A percentile compares a stretch with the other conserved stretches of the same genome.
Conservation (phyloP, 2,113 vertebrate species). For the Miniopterus natalensis region DNA sequence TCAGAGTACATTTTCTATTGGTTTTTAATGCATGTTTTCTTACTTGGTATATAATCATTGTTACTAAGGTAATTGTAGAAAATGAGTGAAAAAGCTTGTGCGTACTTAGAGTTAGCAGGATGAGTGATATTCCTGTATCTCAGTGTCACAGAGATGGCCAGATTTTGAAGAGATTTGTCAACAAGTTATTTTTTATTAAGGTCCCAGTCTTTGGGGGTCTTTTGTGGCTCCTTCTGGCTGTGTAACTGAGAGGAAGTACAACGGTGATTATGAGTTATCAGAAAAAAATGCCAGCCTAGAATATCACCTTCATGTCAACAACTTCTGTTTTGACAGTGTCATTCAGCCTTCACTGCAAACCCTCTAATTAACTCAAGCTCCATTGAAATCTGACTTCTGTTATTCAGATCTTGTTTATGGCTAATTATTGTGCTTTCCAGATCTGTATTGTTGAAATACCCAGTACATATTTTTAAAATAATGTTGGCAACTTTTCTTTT, state of each 20-base stretch:
- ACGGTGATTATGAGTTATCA: background rate
- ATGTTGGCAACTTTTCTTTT: background rate
- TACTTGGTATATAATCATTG: background rate
- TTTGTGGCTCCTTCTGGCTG: background rate
- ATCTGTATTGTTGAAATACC: background rate
- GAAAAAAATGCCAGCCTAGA: background rate
- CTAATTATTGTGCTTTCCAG: slow-evolving; percentile 43
- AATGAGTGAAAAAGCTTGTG: background rate
- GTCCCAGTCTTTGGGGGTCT: background rate
- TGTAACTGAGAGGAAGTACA: background rate
- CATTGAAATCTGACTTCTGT: background rate
- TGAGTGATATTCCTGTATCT: background rate
- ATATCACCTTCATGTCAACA: background rate
- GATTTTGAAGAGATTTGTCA: background rate
- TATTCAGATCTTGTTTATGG: background rate
- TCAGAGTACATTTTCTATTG: background rate
- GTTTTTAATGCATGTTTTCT: background rate
- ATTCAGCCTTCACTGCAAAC: background rate
- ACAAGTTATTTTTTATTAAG: background rate
- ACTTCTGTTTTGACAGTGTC: background rate
- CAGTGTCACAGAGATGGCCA: background rate
- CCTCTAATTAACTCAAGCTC: background rate
- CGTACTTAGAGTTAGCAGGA: background rate
- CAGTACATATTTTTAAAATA: background rate
- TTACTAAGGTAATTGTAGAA: background rate